These are phyloP conservation scores for Thalassoma bifasciatum DNA, from an alignment of 2,113 vertebrate species.

Conservation along the genomic window DNA sequence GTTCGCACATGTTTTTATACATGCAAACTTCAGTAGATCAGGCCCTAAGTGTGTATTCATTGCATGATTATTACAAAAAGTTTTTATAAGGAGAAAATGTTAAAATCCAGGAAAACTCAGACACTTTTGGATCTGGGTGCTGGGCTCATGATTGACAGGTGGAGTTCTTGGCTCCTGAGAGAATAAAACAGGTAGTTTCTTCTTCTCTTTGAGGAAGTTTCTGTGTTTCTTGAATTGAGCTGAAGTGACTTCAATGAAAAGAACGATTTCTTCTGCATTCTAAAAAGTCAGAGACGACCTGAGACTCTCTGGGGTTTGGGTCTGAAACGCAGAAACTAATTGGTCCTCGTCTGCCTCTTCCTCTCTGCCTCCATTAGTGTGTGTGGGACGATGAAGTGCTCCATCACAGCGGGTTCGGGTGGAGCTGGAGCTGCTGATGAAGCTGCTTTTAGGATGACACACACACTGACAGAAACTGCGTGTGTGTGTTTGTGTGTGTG, in stretches of 20 bases:
- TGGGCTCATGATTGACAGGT: conserved; percentile 23
- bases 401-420: conserved; percentile 32
- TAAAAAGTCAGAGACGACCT: conserved; percentile 27
- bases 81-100: not conserved
- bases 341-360: conserved; percentile 48
- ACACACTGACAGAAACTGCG: too few species aligned
- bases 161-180: not conserved
- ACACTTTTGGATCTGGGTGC: not conserved
- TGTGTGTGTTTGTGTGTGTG: too few species aligned
- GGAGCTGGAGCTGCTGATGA: conserved; percentile 17
- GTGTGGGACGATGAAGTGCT: conserved; percentile 38
- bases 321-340: conserved; percentile 54
- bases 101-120: not conserved
- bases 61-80: too few species aligned
- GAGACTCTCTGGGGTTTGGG: conserved; percentile 40
- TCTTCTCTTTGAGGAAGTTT: conserved; percentile 16
- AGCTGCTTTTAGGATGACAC: conserved; percentile 28
- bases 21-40: too few species aligned
- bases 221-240: conserved; percentile 20
- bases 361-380: conserved; percentile 29
- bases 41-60: too few species aligned
- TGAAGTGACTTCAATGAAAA: conserved; percentile 25
- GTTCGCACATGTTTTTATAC: too few species aligned
- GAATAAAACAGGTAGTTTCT: conserved; percentile 11
- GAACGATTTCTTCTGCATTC: conserved; percentile 26